These are phyloP conservation scores for Loxodonta africana DNA, from an alignment of 2,113 vertebrate genomes.

Conservation along the genomic window DNA sequence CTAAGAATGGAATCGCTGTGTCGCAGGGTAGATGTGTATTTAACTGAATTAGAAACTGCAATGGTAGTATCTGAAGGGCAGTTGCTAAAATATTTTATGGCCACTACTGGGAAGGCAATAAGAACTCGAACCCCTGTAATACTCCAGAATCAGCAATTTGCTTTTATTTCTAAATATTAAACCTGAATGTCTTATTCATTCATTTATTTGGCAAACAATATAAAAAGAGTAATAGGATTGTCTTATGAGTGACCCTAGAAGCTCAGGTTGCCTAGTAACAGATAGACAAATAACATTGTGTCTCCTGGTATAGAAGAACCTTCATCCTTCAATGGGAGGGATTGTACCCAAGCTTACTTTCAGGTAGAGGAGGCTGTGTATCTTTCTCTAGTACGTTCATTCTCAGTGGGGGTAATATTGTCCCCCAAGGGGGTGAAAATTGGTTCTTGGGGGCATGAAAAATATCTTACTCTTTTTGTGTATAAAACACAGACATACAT, in stretches of 20 bases:
- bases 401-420: not conserved
- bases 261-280: not conserved
- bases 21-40: not conserved
- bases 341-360: not conserved
- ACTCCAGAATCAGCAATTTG: not conserved
- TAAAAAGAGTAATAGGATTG: not conserved
- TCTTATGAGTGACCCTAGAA: not conserved
- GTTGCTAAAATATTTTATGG: constrained; percentile 34
- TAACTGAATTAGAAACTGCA: not conserved
- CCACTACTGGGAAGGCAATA: not conserved
- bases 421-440: not conserved
- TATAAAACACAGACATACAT: not conserved
- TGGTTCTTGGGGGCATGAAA: not conserved
- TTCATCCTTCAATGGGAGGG: not conserved
- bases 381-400: not conserved
- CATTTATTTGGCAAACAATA: not conserved
- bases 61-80: not conserved
- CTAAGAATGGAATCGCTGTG: not conserved
- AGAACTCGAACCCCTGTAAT: not conserved
- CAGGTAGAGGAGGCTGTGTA: too few species aligned
- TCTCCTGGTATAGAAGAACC: not conserved
- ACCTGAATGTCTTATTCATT: not conserved
- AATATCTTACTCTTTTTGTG: not conserved
- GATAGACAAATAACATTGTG: not conserved
- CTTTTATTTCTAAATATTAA: not conserved